Evolutionary conservation across 2,888 invertebrate species (phyloP).

Genomic region (Apomyelois bistriatella): DNA sequence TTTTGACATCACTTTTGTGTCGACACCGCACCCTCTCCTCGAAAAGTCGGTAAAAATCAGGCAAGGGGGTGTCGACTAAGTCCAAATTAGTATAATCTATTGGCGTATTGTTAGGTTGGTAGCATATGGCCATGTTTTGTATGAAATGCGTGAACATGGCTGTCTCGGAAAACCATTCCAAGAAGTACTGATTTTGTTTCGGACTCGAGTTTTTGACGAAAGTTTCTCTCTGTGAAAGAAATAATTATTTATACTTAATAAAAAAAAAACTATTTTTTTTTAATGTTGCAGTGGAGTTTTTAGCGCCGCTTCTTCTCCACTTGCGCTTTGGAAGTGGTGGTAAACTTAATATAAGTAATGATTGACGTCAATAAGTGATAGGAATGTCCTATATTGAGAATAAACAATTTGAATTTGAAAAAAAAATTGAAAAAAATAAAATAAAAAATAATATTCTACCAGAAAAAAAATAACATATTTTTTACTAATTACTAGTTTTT

Average conservation of each 20-base stretch:
- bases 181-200: slow-evolving; percentile 85
- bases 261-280: neutral
- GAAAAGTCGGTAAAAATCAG: slow-evolving; percentile 66
- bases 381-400: too few relatives aligned
- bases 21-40: slow-evolving; percentile 49
- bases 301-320: too few relatives aligned
- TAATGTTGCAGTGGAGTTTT: too few relatives aligned
- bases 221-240: slow-evolving; percentile 82
- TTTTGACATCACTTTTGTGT: slow-evolving; percentile 32
- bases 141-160: slow-evolving; percentile 91
- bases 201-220: slow-evolving; percentile 83
- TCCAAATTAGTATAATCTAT: slow-evolving; percentile 18
- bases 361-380: too few relatives aligned
- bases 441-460: too few relatives aligned
- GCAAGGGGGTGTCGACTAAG: slow-evolving; percentile 62
- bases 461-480: too few relatives aligned
- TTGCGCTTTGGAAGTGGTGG: too few relatives aligned
- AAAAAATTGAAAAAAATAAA: too few relatives aligned
- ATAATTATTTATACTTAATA: neutral
- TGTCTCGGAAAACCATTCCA: slow-evolving; percentile 93
- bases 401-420: too few relatives aligned
- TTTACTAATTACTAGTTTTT: too few relatives aligned
- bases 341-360: too few relatives aligned
- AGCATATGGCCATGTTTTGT: slow-evolving; percentile 63
- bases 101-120: neutral